phyloP scores from a whole-genome alignment of 35 echinoderm and acorn worm species.

The Nesometra sesokonis region DNA sequence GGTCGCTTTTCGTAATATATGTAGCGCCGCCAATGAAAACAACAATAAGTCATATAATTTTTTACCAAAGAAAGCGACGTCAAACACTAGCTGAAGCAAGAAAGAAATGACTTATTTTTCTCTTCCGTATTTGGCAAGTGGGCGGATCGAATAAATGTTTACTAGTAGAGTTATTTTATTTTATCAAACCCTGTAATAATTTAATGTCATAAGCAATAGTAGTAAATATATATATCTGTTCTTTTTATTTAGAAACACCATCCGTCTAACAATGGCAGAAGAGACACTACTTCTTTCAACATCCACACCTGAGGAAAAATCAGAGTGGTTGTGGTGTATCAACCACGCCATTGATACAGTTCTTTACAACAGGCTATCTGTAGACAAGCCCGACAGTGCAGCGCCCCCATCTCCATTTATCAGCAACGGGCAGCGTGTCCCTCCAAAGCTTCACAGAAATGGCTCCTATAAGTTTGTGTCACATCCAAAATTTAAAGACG shows the following conservation, averaged over 20 bases:
- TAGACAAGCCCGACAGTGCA: neutral
- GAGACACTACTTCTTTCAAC: constrained; percentile 42
- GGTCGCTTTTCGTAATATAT: too few relatives aligned
- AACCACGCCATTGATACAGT: constrained; percentile 81
- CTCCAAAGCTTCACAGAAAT: constrained; percentile 63
- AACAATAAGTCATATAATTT: too few relatives aligned
- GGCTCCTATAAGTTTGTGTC: constrained; percentile 53
- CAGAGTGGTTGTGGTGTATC: constrained; percentile 91
- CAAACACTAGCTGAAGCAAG: too few relatives aligned
- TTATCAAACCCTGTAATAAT: too few relatives aligned
- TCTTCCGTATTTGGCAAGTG: too few relatives aligned
- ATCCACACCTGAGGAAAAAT: constrained; percentile 51
- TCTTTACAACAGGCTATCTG: constrained; percentile 19
- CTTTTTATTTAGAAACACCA: constrained; percentile 64
- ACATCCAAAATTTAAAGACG: constrained; percentile 53
- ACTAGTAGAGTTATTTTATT: too few relatives aligned
- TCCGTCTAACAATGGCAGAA: constrained; percentile 76
- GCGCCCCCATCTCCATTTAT: constrained; percentile 13
- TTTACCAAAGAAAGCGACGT: too few relatives aligned
- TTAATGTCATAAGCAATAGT: too few relatives aligned
- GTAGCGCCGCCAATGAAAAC: too few relatives aligned
- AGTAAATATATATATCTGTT: too few relatives aligned
- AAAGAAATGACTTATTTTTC: too few relatives aligned
- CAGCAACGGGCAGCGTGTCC: constrained; percentile 19
- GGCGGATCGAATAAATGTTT: too few relatives aligned